Evolutionary conservation across 2,888 invertebrate species (phyloP).

Genomic region (Folsomia manolachei): DNA sequence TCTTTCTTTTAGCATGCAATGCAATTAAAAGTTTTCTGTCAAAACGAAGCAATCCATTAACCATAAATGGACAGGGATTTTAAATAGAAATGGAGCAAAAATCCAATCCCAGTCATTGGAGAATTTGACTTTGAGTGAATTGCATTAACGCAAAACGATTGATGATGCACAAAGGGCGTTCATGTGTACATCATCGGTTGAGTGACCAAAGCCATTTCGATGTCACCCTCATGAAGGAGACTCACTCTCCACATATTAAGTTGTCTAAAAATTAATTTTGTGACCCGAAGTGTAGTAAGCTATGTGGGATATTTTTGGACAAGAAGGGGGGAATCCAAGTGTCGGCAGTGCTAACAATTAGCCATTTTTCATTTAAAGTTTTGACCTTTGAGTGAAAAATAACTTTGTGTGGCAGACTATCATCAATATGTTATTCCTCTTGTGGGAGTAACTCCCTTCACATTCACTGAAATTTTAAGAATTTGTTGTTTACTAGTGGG

Average conservation of each 20-base stretch:
- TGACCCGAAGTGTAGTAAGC: not conserved
- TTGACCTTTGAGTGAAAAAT: constrained; percentile 5
- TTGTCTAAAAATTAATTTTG: not conserved
- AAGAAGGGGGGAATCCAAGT: not conserved
- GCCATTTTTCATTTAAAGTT: not conserved
- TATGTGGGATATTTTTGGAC: not conserved
- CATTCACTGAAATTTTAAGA: too few species aligned
- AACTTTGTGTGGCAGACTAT: constrained; percentile 15
- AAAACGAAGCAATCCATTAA: constrained; percentile 8
- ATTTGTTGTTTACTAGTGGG: not conserved
- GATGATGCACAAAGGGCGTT: not conserved
- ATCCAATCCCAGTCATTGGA: not conserved
- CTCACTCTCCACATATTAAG: not conserved
- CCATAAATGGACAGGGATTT: not conserved
- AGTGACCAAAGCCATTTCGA: not conserved
- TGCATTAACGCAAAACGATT: not conserved
- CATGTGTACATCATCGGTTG: not conserved
- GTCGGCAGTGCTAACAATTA: not conserved
- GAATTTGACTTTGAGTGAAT: not conserved
- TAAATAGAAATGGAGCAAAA: not conserved
- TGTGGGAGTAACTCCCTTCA: too few species aligned
- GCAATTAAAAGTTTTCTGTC: constrained; percentile 22
- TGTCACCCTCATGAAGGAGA: too few species aligned
- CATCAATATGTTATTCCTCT: too few species aligned
- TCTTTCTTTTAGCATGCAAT: constrained; percentile 1